phyloP scores from a whole-genome alignment of 2,797 vertebrate genomes.

The Meda fulgida region DNA sequence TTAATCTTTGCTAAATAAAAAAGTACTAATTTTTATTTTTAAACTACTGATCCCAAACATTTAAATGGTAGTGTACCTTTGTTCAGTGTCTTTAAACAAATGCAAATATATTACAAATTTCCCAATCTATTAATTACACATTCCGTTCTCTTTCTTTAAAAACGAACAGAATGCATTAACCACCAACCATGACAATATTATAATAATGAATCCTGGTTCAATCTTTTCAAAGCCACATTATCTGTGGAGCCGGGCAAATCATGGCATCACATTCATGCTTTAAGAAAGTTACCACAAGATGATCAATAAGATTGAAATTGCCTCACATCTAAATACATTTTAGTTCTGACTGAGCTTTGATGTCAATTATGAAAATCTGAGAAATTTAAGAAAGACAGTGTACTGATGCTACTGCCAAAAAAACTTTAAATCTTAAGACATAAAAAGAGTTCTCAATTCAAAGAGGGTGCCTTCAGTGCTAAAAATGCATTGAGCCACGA shows the following conservation, averaged over 20 bases:
- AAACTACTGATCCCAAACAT: not conserved
- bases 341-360: constrained; percentile 5
- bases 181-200: not conserved
- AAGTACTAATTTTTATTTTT: not conserved
- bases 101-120: not conserved
- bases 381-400: constrained; percentile 10
- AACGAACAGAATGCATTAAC: not conserved
- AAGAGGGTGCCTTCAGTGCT: constrained; percentile 20
- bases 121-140: not conserved
- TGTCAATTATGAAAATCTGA: not conserved
- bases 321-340: constrained; percentile 11
- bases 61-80: not conserved
- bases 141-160: not conserved
- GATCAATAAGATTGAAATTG: constrained; percentile 11
- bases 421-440: constrained; percentile 10
- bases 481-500: constrained; percentile 18
- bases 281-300: not conserved
- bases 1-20: not conserved
- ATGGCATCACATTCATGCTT: not conserved
- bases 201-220: not conserved
- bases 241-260: not conserved
- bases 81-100: not conserved
- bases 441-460: constrained; percentile 30
- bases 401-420: not conserved
- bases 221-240: constrained; percentile 17